Percentiles rank a stretch among this genome's conserved stretches.
Evolutionary conservation across 2,113 vertebrate species (phyloP).

Genomic region (Camelus bactrianus): DNA sequence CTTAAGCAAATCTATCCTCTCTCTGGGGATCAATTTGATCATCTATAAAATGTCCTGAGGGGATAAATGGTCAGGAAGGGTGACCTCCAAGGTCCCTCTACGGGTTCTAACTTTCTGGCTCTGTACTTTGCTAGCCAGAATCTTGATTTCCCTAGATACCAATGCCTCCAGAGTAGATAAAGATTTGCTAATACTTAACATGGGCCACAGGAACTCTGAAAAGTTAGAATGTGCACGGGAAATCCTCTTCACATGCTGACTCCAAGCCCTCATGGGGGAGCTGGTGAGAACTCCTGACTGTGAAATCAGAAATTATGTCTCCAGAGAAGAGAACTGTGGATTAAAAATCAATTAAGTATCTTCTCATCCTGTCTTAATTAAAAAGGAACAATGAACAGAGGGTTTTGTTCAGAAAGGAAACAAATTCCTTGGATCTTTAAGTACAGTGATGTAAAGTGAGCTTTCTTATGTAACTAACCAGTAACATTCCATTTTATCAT

Average conservation of each 20-base stretch:
- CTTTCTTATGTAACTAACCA: background rate
- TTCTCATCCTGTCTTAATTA: conserved; percentile 16
- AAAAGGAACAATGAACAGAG: conserved; percentile 28
- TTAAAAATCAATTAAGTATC: conserved; percentile 40
- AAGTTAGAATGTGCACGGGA: background rate
- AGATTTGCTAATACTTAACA: conserved; percentile 6
- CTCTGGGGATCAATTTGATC: background rate
- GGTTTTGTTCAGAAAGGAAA: background rate
- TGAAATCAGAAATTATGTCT: conserved; percentile 27
- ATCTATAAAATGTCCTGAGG: background rate
- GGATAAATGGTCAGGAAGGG: background rate
- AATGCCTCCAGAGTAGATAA: background rate
- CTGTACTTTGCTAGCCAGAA: background rate
- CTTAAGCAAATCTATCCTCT: background rate
- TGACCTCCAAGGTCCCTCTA: background rate
- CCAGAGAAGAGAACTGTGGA: conserved; percentile 20
- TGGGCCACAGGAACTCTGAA: background rate
- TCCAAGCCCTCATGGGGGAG: background rate
- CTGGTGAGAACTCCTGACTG: background rate
- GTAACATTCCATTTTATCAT: background rate
- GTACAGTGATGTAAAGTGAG: background rate
- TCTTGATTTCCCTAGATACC: conserved; percentile 18
- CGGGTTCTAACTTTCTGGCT: background rate
- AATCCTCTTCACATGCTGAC: background rate
- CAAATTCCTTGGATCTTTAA: background rate